These are phyloP conservation scores for Artibeus jamaicensis DNA, from an alignment of 2,797 vertebrate genomes.

Conservation along the genomic window DNA sequence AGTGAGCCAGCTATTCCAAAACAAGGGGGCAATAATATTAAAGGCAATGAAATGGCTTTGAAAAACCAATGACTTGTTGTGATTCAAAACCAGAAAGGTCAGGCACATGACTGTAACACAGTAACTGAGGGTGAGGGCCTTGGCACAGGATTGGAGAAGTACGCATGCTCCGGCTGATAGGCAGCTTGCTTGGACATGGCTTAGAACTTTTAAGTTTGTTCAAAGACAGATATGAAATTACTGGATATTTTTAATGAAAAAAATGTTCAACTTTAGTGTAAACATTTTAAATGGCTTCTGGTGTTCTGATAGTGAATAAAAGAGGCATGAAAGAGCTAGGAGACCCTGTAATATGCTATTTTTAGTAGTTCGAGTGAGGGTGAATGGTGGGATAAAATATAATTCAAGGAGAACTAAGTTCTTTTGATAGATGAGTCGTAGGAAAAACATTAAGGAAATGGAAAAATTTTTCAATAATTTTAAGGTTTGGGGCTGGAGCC, in stretches of 20 bases:
- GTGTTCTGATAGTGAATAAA: not conserved
- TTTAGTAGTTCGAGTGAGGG: not conserved
- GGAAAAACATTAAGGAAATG: not conserved
- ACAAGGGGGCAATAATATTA: not conserved
- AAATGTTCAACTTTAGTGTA: not conserved
- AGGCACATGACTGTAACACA: not conserved
- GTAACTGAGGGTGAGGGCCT: not conserved
- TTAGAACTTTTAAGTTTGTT: not conserved
- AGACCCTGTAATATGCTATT: not conserved
- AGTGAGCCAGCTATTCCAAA: not conserved
- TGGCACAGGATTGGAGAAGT: not conserved
- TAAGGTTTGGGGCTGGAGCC: not conserved
- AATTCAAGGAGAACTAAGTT: not conserved
- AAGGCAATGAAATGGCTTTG: not conserved
- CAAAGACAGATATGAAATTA: not conserved
- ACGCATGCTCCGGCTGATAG: fast-evolving
- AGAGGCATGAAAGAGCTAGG: not conserved
- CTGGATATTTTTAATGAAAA: not conserved
- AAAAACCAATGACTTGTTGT: not conserved
- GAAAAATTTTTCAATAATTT: not conserved
- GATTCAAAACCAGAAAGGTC: not conserved
- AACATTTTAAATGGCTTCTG: not conserved
- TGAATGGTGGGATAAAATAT: not conserved
- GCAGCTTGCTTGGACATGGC: not conserved
- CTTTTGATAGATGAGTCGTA: not conserved